Evolutionary conservation across 2,888 invertebrate genomes (phyloP), one percentile per base, ranked within the genome.

Genomic region (Lithophane ornitopus): DNA sequence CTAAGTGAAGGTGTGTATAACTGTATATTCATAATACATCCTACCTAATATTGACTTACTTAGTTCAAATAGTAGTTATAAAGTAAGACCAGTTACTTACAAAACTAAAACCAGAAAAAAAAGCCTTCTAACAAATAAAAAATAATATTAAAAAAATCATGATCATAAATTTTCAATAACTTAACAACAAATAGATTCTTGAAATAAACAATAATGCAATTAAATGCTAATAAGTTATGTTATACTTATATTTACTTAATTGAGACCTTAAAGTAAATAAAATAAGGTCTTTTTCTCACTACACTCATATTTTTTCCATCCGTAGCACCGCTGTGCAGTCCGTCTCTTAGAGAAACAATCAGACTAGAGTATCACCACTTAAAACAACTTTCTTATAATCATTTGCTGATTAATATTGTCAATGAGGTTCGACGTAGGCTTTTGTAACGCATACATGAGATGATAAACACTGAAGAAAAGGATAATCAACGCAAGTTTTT

Each of bases 301-400:
- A 68, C 6, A 46, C 52, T 65, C 41, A 49, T 41, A 65, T 34
- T 22, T 44, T 16, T 65, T 66, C 34, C 16, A 19, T 56, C 39
- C 3, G 0, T 68, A 70, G 77, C 77, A 81, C 76, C 69, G 9
- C n/a, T 68, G 66, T 65, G 70, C 85, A 63, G 58, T 85, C 44
- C 28, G 6, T 68, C 72, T 70, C 82, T 76, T 70, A 44, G 19
- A 81, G 66, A 73, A 81, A 73, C 72, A 52, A 14, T 44, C 69
- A 65, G 73, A 82, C 85, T 82, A 82, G 82, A 76, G 26, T 67
- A 41, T 68, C 66, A 81, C 70, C 39, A 52, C 52, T 75, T 56
- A 80, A 61, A 79, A 82, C 46, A 80, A 65, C 19, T 82, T 77
- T 41, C 83, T 59, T 16, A 41, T 49, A 39, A 70, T 78, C 7